Base-by-base conservation (phyloP, 1,140 invertebrate genomes). In the Anoplophora glabripennis region DNA sequence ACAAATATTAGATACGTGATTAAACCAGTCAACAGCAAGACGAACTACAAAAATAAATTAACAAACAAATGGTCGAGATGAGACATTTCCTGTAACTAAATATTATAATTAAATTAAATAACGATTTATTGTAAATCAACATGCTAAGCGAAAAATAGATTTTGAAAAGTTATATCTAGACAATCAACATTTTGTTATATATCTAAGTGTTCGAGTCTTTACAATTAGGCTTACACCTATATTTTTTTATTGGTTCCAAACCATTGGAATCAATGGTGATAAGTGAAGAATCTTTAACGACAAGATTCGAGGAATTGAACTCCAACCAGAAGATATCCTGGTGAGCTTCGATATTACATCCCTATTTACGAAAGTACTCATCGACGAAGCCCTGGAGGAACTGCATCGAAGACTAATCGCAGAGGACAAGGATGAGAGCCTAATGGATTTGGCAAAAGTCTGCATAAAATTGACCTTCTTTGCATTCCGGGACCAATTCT, bases 71-170 rank as follows among this genome's bases (percentile, higher is more conserved):
- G 96, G 76, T 86, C 64, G 85, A 99, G 34, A 81, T 99, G 53
- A 96, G 97, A 7, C 93, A 99, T 76, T 99, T 99, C 75, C 99
- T 99, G 82, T 79, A 94, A 60, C 96, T 96, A 14, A 99, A 99
- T 71, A 97, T 99, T 56, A 86, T 99, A 55, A 83, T 89, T 0
- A 83, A 84, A 61, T 77, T 94, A n/a, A 84, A 89, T 34, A 78
- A 85, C 52, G 92, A 98, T 81, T 76, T 99, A 0, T 99, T 99
- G 86, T 99, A 45, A 97, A 99, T 79, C 97, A 99, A 78, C 97
- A 99, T 83, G 97, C 97, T 7, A 89, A 99, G 81, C 97, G 99
- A 78, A 98, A 98, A 76, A 98, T 89, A 77, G 98, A 97, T 78
- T 99, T 95, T 81, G 96, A 99, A 80, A 89, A 84, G 52, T 79